Evolutionary conservation across 1,140 invertebrate species (phyloP).

Genomic region (Aphis gossypii): DNA sequence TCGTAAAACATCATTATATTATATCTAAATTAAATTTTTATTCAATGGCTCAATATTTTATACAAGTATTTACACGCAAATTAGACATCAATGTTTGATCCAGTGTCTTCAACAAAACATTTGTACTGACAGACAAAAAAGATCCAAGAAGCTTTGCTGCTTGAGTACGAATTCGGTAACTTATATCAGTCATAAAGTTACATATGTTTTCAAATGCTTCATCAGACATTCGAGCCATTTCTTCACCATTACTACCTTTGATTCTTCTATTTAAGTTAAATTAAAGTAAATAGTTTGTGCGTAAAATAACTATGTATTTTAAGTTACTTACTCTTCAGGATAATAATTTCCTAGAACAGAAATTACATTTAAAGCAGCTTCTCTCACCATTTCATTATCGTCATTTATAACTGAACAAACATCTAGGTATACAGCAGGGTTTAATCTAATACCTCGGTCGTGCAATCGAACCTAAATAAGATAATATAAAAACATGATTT

Average conservation of each 20-base stretch:
- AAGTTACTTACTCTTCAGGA: conserved; percentile 77
- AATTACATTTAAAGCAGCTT: conserved; percentile 84
- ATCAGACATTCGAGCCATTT: conserved; percentile 86
- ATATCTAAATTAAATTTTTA: too few species aligned
- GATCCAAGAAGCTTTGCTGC: conserved; percentile 81
- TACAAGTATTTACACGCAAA: conserved; percentile 71
- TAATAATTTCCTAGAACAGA: conserved; percentile 86
- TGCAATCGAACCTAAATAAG: conserved; percentile 71
- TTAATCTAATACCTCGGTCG: conserved; percentile 79
- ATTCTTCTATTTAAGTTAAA: conserved; percentile 61
- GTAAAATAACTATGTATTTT: neutral
- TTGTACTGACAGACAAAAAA: conserved; percentile 85
- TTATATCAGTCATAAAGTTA: conserved; percentile 91
- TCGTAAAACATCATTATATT: neutral
- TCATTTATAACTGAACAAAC: conserved; percentile 85
- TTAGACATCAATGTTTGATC: conserved; percentile 99
- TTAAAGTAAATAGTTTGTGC: conserved; percentile 37
- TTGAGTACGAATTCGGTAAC: conserved; percentile 79
- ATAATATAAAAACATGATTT: conserved; percentile 26
- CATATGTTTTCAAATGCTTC: conserved; percentile 97
- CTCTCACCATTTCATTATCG: conserved; percentile 92
- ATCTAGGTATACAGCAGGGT: conserved; percentile 80
- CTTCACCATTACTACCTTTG: conserved; percentile 70
- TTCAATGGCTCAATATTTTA: too few species aligned
- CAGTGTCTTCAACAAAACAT: conserved; percentile 90